A percentile compares a stretch with the other conserved stretches of the same genome.
Evolutionary conservation across 2,797 vertebrate species (phyloP).

Genomic region (Pitangus sulphuratus): DNA sequence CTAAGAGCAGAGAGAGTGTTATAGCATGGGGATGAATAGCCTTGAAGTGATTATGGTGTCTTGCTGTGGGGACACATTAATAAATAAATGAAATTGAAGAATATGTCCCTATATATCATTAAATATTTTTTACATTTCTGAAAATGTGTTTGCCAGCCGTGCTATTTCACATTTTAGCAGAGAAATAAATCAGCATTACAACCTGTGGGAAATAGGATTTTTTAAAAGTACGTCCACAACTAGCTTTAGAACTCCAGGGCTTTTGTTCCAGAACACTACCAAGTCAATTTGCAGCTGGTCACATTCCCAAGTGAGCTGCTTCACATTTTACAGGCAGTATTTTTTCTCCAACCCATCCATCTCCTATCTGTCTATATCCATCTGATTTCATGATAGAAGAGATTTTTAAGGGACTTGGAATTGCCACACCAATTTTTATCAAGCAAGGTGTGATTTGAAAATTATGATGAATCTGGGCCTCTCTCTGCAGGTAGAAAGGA

Average conservation of each 20-base stretch:
- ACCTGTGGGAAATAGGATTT: constrained; percentile 33
- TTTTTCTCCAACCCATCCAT: neutral
- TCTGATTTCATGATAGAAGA: neutral
- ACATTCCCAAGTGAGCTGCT: neutral
- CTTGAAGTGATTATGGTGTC: constrained; percentile 20
- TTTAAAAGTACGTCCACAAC: neutral
- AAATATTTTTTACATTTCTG: constrained; percentile 50
- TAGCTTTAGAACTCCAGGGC: constrained; percentile 14
- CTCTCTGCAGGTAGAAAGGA: neutral
- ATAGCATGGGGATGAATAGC: neutral
- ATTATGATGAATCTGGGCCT: neutral
- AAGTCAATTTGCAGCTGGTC: constrained; percentile 11
- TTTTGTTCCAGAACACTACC: constrained; percentile 34
- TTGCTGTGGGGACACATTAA: constrained; percentile 6
- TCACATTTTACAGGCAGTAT: neutral
- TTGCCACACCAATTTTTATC: neutral
- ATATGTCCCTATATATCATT: constrained; percentile 43
- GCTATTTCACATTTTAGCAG: constrained; percentile 44
- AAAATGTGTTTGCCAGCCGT: neutral
- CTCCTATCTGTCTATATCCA: neutral
- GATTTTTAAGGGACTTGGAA: neutral
- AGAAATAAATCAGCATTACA: constrained; percentile 60
- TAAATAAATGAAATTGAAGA: constrained; percentile 29
- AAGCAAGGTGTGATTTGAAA: neutral
- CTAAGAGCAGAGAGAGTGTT: neutral